A percentile compares a stretch with the other conserved stretches of the same genome.
These are phyloP conservation scores for Otolemur garnettii DNA, from an alignment of 2,113 vertebrate species.

Conservation along the genomic window DNA sequence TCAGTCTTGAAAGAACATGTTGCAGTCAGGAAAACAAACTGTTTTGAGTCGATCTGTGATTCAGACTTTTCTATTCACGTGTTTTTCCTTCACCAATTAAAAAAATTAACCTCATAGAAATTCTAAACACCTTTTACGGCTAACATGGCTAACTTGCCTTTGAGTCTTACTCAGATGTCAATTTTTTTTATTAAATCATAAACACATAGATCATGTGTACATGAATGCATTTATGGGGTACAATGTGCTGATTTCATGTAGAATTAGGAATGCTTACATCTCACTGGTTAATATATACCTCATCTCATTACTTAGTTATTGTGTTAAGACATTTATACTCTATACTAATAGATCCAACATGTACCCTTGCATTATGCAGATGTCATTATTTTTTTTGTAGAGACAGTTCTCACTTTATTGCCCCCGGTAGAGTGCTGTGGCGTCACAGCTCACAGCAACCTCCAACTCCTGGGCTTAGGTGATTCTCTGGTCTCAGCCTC, in stretches of 20 bases:
- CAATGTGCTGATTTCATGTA: too few species aligned
- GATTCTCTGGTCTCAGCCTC: too few species aligned
- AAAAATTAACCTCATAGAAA: constrained; percentile 36
- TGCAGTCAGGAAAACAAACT: constrained; percentile 1
- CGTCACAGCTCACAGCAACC: too few species aligned
- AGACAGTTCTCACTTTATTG: neutral
- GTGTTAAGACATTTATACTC: too few species aligned
- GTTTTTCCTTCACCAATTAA: constrained; percentile 1
- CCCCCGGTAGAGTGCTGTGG: neutral
- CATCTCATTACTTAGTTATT: too few species aligned
- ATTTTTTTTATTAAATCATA: neutral
- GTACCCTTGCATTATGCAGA: too few species aligned
- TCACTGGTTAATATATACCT: too few species aligned
- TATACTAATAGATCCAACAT: too few species aligned
- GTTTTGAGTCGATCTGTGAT: constrained; percentile 51
- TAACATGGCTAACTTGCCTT: neutral
- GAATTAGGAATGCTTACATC: too few species aligned
- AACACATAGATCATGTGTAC: too few species aligned
- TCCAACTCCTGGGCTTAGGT: too few species aligned
- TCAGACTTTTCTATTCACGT: constrained; percentile 35
- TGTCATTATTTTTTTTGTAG: neutral
- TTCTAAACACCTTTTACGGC: neutral
- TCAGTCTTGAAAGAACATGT: constrained; percentile 12
- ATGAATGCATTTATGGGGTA: too few species aligned
- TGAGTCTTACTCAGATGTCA: neutral